phyloP scores from a whole-genome alignment of 2,888 invertebrate genomes.

The Andricus quercusramuli region DNA sequence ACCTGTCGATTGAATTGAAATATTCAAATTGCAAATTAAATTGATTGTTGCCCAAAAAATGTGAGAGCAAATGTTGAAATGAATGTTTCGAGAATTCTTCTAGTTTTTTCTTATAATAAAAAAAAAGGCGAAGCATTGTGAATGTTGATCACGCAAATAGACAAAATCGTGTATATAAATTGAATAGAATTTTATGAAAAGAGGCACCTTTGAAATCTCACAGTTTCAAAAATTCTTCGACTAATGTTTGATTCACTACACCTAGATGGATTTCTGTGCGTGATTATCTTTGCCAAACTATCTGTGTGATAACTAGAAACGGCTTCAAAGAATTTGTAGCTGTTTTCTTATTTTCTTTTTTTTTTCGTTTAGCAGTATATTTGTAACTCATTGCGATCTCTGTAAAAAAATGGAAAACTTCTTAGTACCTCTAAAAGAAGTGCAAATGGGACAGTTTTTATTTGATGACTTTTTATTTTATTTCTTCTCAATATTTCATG shows the following conservation, averaged over 20 bases:
- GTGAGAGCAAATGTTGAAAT: constrained; percentile 19
- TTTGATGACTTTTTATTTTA: not conserved
- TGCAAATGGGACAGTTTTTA: not conserved
- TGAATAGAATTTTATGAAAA: constrained; percentile 9
- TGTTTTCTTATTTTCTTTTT: constrained; percentile 19
- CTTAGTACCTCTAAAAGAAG: not conserved
- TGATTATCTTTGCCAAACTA: constrained; percentile 36
- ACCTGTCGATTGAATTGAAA: constrained; percentile 22
- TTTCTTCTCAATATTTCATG: not conserved
- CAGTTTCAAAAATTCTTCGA: constrained; percentile 27
- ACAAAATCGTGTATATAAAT: constrained; percentile 25
- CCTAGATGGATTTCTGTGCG: constrained; percentile 19
- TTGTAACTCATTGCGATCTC: constrained; percentile 16
- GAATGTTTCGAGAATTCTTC: constrained; percentile 4
- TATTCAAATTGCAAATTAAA: not conserved
- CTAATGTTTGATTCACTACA: constrained; percentile 5
- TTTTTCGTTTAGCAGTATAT: constrained; percentile 2
- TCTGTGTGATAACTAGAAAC: constrained; percentile 28
- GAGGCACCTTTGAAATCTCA: constrained; percentile 12
- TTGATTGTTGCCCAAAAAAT: constrained; percentile 6
- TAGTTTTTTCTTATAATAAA: not conserved
- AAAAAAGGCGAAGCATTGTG: constrained; percentile 7
- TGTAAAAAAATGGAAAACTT: not conserved
- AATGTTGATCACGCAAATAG: constrained; percentile 20
- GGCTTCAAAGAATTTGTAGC: constrained; percentile 33